Evolutionary conservation across 2,113 vertebrate species (phyloP).

Genomic region (Turnix velox): DNA sequence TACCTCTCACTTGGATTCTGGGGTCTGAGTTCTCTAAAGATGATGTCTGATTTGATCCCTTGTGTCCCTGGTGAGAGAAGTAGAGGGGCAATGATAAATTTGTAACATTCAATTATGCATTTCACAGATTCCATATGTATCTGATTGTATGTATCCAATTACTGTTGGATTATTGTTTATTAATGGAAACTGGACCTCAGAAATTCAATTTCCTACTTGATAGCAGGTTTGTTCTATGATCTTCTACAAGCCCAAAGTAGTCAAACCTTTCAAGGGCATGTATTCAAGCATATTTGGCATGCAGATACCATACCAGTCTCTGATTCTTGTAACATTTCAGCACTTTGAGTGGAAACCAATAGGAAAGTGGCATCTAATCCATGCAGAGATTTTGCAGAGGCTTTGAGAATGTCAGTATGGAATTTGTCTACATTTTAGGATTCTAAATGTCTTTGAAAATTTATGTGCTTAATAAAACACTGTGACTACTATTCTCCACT

Average conservation of each 20-base stretch:
- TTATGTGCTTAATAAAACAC: not conserved
- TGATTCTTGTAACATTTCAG: not conserved
- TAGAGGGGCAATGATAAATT: not conserved
- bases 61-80: not conserved
- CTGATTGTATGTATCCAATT: not conserved
- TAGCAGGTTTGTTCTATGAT: not conserved
- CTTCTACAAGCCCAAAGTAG: not conserved
- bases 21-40: not conserved
- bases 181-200: not conserved
- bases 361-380: not conserved
- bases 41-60: not conserved
- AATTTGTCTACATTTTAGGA: not conserved
- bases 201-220: not conserved
- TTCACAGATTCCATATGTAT: not conserved
- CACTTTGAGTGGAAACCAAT: not conserved
- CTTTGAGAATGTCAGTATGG: rapidly evolving
- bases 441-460: not conserved
- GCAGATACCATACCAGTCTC: not conserved
- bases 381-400: not conserved
- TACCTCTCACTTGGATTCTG: not conserved
- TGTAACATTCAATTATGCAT: not conserved
- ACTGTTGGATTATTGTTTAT: not conserved
- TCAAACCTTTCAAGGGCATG: not conserved
- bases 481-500: not conserved
- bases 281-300: not conserved